Percentiles rank a stretch among this genome's conserved stretches.
Evolutionary conservation across 1,140 invertebrate genomes (phyloP).

Genomic region (Kradibia gibbosae): DNA sequence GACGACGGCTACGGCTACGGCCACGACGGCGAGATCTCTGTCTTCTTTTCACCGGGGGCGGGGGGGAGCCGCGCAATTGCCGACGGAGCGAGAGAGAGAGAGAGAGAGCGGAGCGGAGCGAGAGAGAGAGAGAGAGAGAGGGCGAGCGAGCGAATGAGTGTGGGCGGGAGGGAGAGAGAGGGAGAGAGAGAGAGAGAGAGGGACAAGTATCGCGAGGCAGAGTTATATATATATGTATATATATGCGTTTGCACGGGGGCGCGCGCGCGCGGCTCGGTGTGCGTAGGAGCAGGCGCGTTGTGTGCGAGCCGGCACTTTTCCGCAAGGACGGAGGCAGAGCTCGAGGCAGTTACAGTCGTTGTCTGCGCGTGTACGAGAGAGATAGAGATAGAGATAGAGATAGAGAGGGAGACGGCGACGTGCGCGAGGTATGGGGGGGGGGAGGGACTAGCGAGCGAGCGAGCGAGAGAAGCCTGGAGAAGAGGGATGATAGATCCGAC

Average conservation of each 20-base stretch:
- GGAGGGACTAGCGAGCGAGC: neutral
- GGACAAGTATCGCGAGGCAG: neutral
- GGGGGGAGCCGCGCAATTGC: neutral
- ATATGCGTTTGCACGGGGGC: neutral
- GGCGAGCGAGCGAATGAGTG: neutral
- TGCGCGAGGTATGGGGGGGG: neutral
- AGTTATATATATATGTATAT: neutral
- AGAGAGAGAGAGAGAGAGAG: neutral
- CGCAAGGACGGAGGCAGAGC: neutral
- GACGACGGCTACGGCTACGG: neutral
- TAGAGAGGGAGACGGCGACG: neutral
- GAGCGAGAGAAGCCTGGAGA: no score
- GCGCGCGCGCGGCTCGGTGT: neutral
- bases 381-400: neutral
- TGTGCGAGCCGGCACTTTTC: constrained; percentile 30
- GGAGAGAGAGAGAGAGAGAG: neutral
- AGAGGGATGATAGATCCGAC: no score
- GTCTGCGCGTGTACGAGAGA: no score
- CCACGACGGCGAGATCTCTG: constrained; percentile 7
- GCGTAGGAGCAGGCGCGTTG: neutral
- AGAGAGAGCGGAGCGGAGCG: neutral
- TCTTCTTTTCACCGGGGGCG: neutral
- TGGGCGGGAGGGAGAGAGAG: neutral
- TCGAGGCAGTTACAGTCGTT: no score
- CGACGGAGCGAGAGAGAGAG: neutral